phyloP scores from a whole-genome alignment of 2,888 invertebrate species.

The Tetheella fluctuosa region DNA sequence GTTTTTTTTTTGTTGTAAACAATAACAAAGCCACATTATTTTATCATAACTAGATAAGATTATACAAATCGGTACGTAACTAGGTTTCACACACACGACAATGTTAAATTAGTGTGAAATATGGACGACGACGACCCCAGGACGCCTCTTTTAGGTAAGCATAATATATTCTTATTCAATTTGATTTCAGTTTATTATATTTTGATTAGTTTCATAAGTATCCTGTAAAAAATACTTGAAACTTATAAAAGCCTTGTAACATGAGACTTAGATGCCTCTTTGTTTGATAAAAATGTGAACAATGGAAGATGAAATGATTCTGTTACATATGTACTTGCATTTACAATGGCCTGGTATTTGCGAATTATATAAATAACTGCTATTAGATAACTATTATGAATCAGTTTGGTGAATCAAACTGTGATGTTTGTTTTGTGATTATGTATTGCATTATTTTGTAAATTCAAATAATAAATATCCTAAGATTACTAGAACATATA shows the following conservation, averaged over 20 bases:
- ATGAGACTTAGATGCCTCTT: neutral
- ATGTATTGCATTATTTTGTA: too few species aligned
- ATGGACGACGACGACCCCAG: constrained; percentile 59
- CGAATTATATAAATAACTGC: neutral
- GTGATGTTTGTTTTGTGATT: neutral
- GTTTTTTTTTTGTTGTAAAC: neutral
- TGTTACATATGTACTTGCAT: neutral
- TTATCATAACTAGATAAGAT: constrained; percentile 10
- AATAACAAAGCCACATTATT: neutral
- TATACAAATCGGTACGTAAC: constrained; percentile 1
- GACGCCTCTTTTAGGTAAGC: constrained; percentile 51
- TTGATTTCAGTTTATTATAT: neutral
- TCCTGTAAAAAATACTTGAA: too few species aligned
- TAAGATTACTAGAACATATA: too few species aligned
- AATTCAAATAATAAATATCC: too few species aligned
- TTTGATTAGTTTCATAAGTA: neutral
- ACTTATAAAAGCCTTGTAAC: neutral
- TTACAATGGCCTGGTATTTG: neutral
- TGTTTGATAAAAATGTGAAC: neutral
- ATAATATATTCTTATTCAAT: neutral
- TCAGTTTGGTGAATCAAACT: neutral
- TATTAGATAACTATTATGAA: neutral
- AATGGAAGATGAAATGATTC: neutral
- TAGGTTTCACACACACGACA: neutral
- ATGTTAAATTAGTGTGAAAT: constrained; percentile 18